A percentile compares a stretch with the other conserved stretches of the same genome.
Conservation (phyloP, 30 jellyfish, hydroid and myxozoan species). For the Phacellophora camtschatica region DNA sequence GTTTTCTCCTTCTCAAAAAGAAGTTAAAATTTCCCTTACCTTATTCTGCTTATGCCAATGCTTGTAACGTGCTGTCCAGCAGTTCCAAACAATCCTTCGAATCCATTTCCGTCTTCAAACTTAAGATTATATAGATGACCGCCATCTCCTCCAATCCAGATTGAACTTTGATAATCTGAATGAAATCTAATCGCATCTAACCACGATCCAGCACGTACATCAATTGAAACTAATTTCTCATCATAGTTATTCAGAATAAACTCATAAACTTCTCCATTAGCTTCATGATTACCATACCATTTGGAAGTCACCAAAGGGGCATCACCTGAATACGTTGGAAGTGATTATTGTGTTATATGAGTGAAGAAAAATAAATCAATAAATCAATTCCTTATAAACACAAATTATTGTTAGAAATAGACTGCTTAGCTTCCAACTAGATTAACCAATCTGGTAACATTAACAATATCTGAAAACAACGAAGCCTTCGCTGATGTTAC, state of each 20-base stretch:
- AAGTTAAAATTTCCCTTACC: too few species aligned
- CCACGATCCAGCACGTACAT: conserved; percentile 90
- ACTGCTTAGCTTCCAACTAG: too few species aligned
- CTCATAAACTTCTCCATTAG: conserved; percentile 23
- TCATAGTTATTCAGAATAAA: not conserved
- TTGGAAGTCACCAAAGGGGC: not conserved
- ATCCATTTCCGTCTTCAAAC: not conserved
- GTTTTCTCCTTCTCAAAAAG: too few species aligned
- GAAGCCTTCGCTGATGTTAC: too few species aligned
- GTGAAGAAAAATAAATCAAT: not conserved
- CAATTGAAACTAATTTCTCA: conserved; percentile 61
- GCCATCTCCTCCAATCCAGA: conserved; percentile 93
- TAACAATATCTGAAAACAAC: too few species aligned
- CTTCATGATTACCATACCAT: conserved; percentile 37
- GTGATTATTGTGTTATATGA: too few species aligned
- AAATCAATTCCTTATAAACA: not conserved
- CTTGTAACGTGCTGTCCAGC: conserved; percentile 39
- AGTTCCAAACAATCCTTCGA: conserved; percentile 58
- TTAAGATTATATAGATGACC: conserved; percentile 57
- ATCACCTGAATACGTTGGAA: too few species aligned
- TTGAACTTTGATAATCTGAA: conserved; percentile 50
- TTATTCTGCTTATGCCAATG: conserved; percentile 21
- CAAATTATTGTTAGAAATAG: too few species aligned
- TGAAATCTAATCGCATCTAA: conserved; percentile 79
- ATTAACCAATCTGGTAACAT: too few species aligned